Base-by-base conservation (phyloP, 1,140 invertebrate species). In the Drosophila biarmipes region DNA sequence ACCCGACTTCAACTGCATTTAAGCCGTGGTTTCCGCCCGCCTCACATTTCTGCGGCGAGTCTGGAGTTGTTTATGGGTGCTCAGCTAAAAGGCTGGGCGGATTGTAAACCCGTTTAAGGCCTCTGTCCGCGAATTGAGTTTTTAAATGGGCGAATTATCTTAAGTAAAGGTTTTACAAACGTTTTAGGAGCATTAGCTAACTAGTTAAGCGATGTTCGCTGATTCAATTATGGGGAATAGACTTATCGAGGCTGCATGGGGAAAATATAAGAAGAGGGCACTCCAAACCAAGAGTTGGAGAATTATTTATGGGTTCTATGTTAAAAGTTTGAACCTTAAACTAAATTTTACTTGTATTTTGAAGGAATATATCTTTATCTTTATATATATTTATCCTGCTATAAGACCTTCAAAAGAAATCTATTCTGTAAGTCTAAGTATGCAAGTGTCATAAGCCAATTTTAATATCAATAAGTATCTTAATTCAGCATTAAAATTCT, bases 41-140 rank as follows among this genome's bases (percentile, higher is more conserved):
- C 10, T 49, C 56, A 29, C 45, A 49, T 42, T 51, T 35, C n/a
- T 29, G 27, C 24, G 42, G 42, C 42, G 17, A 35, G 31, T 52
- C 51, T 35, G 45, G 71, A 75, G 72, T 66, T 45, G 38, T 74
- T 74, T 74, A 74, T 75, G 61, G 73, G 29, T 72, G 69, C 58
- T 59, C 46, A 31, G 31, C 62, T 52, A 69, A 68, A 67, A 35
- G 38, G 66, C 14, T 54, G 48, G 62, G 38, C 40, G 24, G 49
- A 67, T 52, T 37, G 27, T 15, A 45, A 68, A 19, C 63, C 49
- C 63, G 49, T 69, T 71, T 67, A 24, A 63, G 45, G 63, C 34
- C 45, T 49, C 19, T 51, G 58, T 29, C 45, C 35, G 59, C 43
- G 59, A 64, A 67, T 64, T 67, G 59, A 64, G 63, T 35, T 71